phyloP scores from a whole-genome alignment of 2,113 vertebrate genomes.

The Tachysurus fulvidraco region DNA sequence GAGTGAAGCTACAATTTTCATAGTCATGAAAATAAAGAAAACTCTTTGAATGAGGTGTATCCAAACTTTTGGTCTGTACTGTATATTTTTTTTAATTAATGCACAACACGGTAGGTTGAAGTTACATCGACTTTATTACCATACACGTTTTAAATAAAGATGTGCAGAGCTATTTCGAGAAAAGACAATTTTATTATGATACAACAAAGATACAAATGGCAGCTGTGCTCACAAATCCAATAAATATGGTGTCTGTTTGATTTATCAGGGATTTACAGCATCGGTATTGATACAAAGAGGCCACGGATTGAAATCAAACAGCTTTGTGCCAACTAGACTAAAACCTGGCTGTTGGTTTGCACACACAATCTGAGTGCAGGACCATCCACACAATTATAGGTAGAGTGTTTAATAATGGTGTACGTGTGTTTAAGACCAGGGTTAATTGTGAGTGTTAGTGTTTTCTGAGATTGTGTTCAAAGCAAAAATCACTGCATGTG shows the following conservation, averaged over 20 bases:
- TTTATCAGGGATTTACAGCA: neutral
- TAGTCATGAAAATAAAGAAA: too few species aligned
- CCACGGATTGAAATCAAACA: neutral
- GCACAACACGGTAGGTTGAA: neutral
- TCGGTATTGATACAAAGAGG: neutral
- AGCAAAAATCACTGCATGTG: neutral
- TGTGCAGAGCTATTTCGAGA: constrained; percentile 43
- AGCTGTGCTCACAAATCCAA: constrained; percentile 34
- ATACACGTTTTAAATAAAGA: constrained; percentile 55
- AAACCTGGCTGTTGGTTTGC: neutral
- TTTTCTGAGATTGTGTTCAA: neutral
- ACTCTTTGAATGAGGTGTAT: too few species aligned
- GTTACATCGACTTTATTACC: constrained; percentile 42
- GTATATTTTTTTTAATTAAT: neutral
- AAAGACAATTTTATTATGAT: constrained; percentile 48
- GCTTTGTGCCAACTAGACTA: neutral
- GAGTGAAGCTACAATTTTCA: too few species aligned
- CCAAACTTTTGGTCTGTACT: neutral
- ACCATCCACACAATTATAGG: neutral
- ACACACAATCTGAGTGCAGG: neutral
- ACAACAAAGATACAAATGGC: constrained; percentile 46
- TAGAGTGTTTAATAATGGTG: neutral
- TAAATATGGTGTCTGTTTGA: neutral
- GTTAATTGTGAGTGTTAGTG: neutral
- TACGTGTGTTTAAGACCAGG: neutral